Base-by-base conservation (phyloP, 2,888 invertebrate species). In the Halictus quadricinctus region DNA sequence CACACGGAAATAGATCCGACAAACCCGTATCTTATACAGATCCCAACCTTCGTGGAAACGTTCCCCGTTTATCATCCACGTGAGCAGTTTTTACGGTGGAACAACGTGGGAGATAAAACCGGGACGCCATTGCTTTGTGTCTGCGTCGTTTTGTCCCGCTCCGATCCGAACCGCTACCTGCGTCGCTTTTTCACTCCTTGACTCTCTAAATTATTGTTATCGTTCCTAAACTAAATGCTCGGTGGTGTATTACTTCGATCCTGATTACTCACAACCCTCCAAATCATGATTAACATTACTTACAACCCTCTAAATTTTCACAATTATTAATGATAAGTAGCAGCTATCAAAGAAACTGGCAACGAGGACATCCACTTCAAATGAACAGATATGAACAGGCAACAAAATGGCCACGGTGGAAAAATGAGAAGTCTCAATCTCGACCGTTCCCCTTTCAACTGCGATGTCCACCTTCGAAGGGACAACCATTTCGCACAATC, bases 1-100 rank as follows among this genome's bases (percentile, higher is more conserved):
- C 75, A 76, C 69, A 54, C 74, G 74, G 80, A 80, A 80, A 80
- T 76, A 76, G 80, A 80, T 43, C 69, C 41, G 69, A 43, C 74
- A 41, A 54, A 54, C 74, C 36, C 48, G 69, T 76, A 76, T 69
- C 70, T 70, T 70, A n/a, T 46, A 76, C 54, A 58, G 75, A 76
- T 76, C 75, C 50, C 36, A 70, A 60, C 58, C 36, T 54, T 70
- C 69, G 58, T 46, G 72, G 78, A 72, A 60, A 43, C 72, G 60
- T 72, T 43, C 41, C 70, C 66, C 54, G 70, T 77, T 70, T 77
- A 77, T 77, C 77, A 77, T 77, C 29, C 69, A 50, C 75, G 36
- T 29, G 70, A 75, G 69, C 48, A 60, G 60, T 80, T 69, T 75
- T 75, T 41, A 58, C 58, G 66, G 29, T 18, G 46, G 21, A 60